Conservation (phyloP, 1,140 invertebrate genomes). For the Thalassaphorura encarpata region DNA sequence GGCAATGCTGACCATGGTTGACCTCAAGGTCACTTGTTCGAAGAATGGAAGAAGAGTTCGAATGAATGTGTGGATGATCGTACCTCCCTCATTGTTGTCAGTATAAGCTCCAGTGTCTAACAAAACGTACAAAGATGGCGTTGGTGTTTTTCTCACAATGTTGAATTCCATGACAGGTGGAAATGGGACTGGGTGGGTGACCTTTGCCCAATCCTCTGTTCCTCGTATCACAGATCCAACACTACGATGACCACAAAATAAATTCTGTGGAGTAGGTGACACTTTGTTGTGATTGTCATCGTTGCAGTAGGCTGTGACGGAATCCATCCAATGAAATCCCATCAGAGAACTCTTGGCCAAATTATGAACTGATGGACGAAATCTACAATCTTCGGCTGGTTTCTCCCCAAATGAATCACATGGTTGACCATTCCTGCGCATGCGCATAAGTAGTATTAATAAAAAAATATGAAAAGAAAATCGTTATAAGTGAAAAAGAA, state of each 20-base stretch:
- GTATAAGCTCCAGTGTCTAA: too few relatives aligned
- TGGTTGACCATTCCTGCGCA: too few relatives aligned
- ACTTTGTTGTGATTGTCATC: conserved; percentile 36
- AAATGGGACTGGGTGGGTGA: conserved; percentile 7
- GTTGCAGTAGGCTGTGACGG: conserved; percentile 37
- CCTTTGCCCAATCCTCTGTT: conserved; percentile 35
- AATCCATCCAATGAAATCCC: conserved; percentile 19
- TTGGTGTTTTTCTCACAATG: background rate
- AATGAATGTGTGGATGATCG: too few relatives aligned
- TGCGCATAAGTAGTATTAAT: background rate
- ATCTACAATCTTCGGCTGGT: conserved; percentile 15
- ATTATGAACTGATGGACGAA: conserved; percentile 13
- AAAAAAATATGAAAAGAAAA: too few relatives aligned
- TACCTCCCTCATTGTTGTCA: too few relatives aligned
- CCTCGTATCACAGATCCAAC: conserved; percentile 39
- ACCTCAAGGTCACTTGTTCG: too few relatives aligned
- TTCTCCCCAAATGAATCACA: too few relatives aligned
- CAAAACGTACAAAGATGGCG: background rate
- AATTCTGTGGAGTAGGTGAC: conserved; percentile 40
- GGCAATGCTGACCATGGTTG: too few relatives aligned
- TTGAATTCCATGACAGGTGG: conserved; percentile 18
- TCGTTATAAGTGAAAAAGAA: too few relatives aligned
- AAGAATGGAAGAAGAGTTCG: too few relatives aligned
- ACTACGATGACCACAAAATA: conserved; percentile 37
- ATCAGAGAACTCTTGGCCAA: conserved; percentile 21